phyloP scores from a whole-genome alignment of 2,797 vertebrate species.

The Erpetoichthys calabaricus region DNA sequence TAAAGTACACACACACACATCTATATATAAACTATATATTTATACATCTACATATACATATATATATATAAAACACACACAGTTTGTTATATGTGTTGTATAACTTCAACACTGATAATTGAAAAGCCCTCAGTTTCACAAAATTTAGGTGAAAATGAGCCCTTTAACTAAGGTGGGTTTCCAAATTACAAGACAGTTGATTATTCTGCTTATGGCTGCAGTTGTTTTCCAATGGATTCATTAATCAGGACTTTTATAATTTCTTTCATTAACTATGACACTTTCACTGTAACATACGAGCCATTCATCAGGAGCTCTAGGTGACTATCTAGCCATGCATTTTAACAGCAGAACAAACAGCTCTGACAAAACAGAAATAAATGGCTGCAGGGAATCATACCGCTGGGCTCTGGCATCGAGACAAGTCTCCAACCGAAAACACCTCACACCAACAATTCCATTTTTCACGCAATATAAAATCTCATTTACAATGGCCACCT shows the following conservation, averaged over 20 bases:
- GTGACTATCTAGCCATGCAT: background rate
- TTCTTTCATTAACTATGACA: background rate
- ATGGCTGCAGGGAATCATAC: slow-evolving; percentile 3
- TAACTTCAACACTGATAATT: no score
- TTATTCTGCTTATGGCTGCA: no score
- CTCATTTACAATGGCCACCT: slow-evolving; percentile 9
- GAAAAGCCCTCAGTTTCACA: no score
- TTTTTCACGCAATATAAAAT: slow-evolving; percentile 7
- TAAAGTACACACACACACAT: no score
- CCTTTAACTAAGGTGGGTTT: no score
- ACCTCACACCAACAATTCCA: slow-evolving; percentile 6
- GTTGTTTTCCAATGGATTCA: background rate
- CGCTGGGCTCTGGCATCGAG: slow-evolving; percentile 3
- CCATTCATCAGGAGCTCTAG: background rate
- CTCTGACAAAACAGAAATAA: slow-evolving; percentile 5
- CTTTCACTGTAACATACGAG: background rate
- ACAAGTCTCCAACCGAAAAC: slow-evolving; percentile 2
- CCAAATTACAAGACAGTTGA: no score
- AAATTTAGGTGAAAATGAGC: no score
- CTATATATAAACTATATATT: no score
- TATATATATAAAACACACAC: no score
- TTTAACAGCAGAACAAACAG: background rate
- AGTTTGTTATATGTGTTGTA: no score
- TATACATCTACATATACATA: no score
- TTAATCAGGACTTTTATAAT: slow-evolving; percentile 2